Base-by-base conservation (phyloP, 1,140 invertebrate species). In the Pissodes strobi region DNA sequence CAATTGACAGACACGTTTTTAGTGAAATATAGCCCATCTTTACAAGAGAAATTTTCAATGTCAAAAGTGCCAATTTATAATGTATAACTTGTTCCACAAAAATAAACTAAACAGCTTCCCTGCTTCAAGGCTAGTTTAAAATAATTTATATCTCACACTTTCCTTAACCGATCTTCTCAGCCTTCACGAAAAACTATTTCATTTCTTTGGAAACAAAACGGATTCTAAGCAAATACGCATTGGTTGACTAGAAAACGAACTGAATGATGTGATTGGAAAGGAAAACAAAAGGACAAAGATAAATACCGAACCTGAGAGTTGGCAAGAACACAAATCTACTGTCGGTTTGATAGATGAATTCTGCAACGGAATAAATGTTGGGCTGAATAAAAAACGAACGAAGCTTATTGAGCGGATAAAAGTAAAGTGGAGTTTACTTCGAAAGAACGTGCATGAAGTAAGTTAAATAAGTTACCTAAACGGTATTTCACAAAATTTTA, bases 351-450 rank as follows among this genome's bases (percentile, higher is more conserved):
- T 62, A 41, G 59, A 62, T 62, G 48, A 62, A 53, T 53, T 45
- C 37, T 45, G 59, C 34, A 51, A 62, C 46, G 34, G 59, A 51
- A 62, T 62, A 51, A 62, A 62, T 62, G 59, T 62, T 51, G 37
- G 48, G 19, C 34, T 21, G 48, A 53, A 62, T 53, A 62, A 62
- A 62, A 62, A 62, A 49, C 59, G 59, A 62, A 41, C 38, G 59
- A 23, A 22, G 59, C 59, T 62, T 53, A 62, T 62, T 62, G 59
- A 62, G 48, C 59, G 59, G 39, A 62, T 62, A 62, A 53, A 62
- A 62, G 53, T 43, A 45, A 51, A 23, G 38, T 18, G 48, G 38
- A 62, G 48, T 49, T 43, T 53, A 53, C 38, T 27, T 22, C 22
- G 23, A 27, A 61, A 30, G 48, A 53, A 45, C 38, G 48, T 53